These are phyloP conservation scores for Microctonus hyperodae DNA, from an alignment of 2,888 invertebrate species.

Conservation along the genomic window DNA sequence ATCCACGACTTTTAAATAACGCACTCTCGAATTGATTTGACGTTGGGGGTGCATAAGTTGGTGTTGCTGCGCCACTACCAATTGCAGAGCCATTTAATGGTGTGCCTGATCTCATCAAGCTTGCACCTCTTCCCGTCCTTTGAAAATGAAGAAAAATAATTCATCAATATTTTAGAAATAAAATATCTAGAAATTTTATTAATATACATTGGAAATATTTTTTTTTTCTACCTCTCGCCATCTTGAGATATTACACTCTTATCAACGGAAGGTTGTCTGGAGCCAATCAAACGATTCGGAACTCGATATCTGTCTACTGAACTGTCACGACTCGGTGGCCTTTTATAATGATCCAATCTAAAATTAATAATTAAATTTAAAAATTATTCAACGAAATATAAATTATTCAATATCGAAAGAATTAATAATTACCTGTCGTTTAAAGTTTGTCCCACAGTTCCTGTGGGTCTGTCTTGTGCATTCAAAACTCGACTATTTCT, in stretches of 20 bases:
- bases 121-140: constrained; percentile 67
- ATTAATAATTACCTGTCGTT: constrained; percentile 55
- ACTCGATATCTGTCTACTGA: constrained; percentile 85
- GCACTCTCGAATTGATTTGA: constrained; percentile 80
- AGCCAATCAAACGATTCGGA: constrained; percentile 70
- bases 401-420: not conserved
- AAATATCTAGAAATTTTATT: not conserved
- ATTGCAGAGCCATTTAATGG: constrained; percentile 59
- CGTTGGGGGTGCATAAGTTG: constrained; percentile 65
- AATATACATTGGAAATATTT: not conserved
- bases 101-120: constrained; percentile 59
- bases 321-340: constrained; percentile 87
- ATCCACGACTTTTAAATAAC: constrained; percentile 77
- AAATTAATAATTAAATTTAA: too few relatives aligned
- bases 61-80: constrained; percentile 67
- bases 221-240: constrained; percentile 51
- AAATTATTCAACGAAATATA: not conserved
- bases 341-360: constrained; percentile 91
- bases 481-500: constrained; percentile 58
- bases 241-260: constrained; percentile 63
- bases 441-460: constrained; percentile 53
- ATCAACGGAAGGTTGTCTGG: constrained; percentile 82
- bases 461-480: constrained; percentile 57
- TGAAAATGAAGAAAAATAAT: not conserved
- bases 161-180: too few relatives aligned